Base-by-base conservation (phyloP, 1,140 invertebrate genomes). In the Ceratosolen fusciceps region DNA sequence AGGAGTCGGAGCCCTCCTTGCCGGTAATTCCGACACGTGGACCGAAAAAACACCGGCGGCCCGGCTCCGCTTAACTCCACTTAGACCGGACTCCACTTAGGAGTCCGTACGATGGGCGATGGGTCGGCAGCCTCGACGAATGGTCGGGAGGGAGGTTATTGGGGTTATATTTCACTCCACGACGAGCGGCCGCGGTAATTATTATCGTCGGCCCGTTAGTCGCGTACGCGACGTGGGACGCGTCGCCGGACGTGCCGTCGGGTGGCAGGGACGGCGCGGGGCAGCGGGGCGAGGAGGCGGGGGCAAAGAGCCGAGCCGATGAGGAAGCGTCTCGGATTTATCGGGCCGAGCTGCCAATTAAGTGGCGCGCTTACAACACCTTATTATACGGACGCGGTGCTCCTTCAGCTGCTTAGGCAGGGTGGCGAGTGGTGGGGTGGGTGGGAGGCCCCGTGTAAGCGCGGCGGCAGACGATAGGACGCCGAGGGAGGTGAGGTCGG, bases 351-450 rank as follows among this genome's bases (percentile, higher is more conserved):
- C 83, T 84, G 81, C 84, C 83, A 85, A 84, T 85, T 83, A 84
- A 84, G 84, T 80, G 82, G 68, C 68, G 77, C 80, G 83, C 82
- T 84, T 82, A 83, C 83, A 84, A 84, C 84, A 84, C 84, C 81
- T 84, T 83, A 83, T 85, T 83, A 83, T 83, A 83, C 83, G 78
- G 82, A 80, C 79, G 78, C n/a, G n/a, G n/a, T 67, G 80, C 82
- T 82, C 80, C 77, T 82, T 83, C 81, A 80, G 75, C 77, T 75
- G n/a, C n/a, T n/a, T n/a, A n/a, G 62, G 31, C 62, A 65, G 60
- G 47, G 62, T 56, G 62, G 74, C 74, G 60, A 47, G 74, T 68
- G 67, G 60, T 39, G 72, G n/a, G 73, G 31, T 52, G 26, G 39
- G 67, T 31, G 56, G 37, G 34, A 56, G 62, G 37, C 31, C 24